These are phyloP conservation scores for Pionites leucogaster DNA, from an alignment of 2,113 vertebrate genomes.

Conservation along the genomic window DNA sequence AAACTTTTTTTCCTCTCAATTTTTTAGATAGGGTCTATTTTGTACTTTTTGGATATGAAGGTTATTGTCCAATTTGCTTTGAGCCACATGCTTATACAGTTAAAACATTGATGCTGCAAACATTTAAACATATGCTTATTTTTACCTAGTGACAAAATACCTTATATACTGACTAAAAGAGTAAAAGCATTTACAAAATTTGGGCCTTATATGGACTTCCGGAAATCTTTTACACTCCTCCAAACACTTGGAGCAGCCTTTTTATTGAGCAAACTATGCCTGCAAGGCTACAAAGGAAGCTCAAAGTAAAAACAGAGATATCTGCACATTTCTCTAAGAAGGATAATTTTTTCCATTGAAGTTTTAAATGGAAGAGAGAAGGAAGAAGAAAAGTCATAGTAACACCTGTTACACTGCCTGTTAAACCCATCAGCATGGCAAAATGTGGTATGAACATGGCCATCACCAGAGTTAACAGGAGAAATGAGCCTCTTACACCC, in stretches of 20 bases:
- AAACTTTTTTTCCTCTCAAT: not conserved
- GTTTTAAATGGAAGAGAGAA: conserved; percentile 80
- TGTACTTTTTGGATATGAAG: not conserved
- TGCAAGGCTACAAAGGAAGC: conserved; percentile 76
- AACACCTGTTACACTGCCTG: conserved; percentile 78
- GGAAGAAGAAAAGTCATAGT: conserved; percentile 82
- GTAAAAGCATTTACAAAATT: not conserved
- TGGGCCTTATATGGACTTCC: not conserved
- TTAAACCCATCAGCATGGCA: conserved; percentile 81
- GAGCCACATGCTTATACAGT: not conserved
- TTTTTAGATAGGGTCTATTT: not conserved
- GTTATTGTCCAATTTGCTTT: not conserved
- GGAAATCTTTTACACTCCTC: not conserved
- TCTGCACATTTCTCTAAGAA: conserved; percentile 70
- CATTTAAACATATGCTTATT: not conserved
- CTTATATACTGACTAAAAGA: not conserved
- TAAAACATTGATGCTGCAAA: not conserved
- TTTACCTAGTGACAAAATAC: not conserved
- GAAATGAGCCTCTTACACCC: conserved; percentile 65
- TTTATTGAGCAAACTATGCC: conserved; percentile 79
- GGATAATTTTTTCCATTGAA: conserved; percentile 74
- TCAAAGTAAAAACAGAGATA: conserved; percentile 74
- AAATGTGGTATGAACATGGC: conserved; percentile 78
- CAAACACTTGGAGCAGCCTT: conserved; percentile 67
- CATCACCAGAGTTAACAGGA: conserved; percentile 78